Conservation (phyloP, 2,797 vertebrate species). For the Chaetodon trifasciatus region DNA sequence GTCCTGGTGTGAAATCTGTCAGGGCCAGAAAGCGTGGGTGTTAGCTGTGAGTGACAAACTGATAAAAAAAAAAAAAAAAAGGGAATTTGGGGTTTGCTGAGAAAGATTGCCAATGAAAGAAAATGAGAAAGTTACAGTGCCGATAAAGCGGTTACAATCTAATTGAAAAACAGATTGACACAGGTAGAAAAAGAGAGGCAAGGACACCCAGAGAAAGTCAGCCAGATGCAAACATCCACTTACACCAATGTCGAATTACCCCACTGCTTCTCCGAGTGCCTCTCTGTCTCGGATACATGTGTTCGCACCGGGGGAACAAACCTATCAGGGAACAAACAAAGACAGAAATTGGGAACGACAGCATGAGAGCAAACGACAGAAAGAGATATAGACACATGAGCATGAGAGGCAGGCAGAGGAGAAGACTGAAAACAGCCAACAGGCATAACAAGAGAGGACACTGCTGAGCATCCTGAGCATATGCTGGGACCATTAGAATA, state of each 20-base stretch:
- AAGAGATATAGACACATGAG: conserved; percentile 17
- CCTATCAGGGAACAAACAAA: conserved; percentile 30
- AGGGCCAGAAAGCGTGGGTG: not conserved
- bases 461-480: conserved; percentile 20
- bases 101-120: not conserved
- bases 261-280: not conserved
- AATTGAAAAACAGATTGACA: conserved; percentile 41
- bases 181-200: conserved; percentile 15
- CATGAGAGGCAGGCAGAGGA: conserved; percentile 12
- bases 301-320: conserved; percentile 27
- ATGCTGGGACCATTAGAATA: conserved; percentile 33
- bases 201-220: conserved; percentile 2
- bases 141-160: conserved; percentile 29
- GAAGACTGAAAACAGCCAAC: conserved; percentile 43
- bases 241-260: conserved; percentile 16
- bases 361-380: conserved; percentile 23
- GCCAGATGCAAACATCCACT: conserved; percentile 41
- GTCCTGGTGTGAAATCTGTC: not conserved
- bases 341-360: conserved; percentile 41
- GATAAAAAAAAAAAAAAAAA: not conserved
- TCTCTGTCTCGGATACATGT: conserved; percentile 15
- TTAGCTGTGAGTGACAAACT: not conserved
- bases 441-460: conserved; percentile 28
- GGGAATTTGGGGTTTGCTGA: not conserved
- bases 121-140: conserved; percentile 8